Evolutionary conservation across 1,140 invertebrate genomes (phyloP).

Genomic region (Octopus sinensis): DNA sequence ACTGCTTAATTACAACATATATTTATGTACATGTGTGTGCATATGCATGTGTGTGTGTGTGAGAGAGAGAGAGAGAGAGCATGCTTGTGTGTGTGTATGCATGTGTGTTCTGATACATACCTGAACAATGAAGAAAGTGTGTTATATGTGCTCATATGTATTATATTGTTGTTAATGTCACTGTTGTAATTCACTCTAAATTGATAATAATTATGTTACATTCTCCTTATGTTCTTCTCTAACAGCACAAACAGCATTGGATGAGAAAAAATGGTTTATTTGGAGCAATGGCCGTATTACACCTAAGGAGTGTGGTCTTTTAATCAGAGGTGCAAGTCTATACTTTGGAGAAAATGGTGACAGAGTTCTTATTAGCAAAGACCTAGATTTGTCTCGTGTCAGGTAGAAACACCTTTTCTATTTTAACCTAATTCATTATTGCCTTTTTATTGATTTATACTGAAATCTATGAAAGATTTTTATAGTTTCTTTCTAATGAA

Average conservation of each 20-base stretch:
- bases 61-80: not conserved
- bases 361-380: conserved; percentile 50
- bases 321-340: conserved; percentile 51
- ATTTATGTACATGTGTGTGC: not conserved
- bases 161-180: not conserved
- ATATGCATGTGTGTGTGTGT: not conserved
- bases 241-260: conserved; percentile 19
- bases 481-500: too few relatives aligned
- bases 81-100: not conserved
- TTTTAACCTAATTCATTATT: too few relatives aligned
- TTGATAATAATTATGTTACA: not conserved
- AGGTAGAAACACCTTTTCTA: conserved; percentile 37
- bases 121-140: not conserved
- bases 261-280: conserved; percentile 42
- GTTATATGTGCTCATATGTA: not conserved
- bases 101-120: not conserved
- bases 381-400: conserved; percentile 54
- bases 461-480: too few relatives aligned
- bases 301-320: conserved; percentile 41
- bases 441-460: too few relatives aligned
- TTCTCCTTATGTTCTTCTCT: conserved; percentile 8
- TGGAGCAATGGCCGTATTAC: conserved; percentile 47
- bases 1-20: not conserved
- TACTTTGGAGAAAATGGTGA: conserved; percentile 53
- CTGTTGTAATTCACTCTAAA: too few relatives aligned